Conservation (phyloP, 2,113 vertebrate species). For the Meleagris gallopavo region DNA sequence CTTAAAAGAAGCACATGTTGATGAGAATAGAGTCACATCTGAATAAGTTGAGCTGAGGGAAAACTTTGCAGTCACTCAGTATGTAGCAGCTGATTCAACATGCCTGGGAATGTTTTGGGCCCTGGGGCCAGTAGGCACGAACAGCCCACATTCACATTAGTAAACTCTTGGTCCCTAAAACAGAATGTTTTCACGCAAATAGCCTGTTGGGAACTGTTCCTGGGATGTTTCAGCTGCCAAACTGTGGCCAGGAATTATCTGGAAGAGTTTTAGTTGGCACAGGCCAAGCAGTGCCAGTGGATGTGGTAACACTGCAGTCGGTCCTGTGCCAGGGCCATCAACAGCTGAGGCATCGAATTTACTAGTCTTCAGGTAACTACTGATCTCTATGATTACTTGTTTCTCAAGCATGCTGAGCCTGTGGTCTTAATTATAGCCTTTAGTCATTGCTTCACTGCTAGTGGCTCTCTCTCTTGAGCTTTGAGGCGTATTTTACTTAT, state of each 20-base stretch:
- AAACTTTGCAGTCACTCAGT: neutral
- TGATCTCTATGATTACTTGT: neutral
- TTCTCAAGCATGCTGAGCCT: neutral
- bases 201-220: neutral
- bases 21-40: neutral
- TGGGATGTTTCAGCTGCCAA: neutral
- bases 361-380: neutral
- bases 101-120: neutral
- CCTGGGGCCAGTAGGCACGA: neutral
- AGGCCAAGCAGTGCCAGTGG: neutral
- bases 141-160: neutral
- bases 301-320: fast-evolving
- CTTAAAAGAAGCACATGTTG: neutral
- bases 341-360: neutral
- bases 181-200: neutral
- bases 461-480: neutral
- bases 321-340: fast-evolving
- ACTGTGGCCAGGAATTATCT: neutral
- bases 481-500: neutral
- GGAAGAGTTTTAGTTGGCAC: neutral
- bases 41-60: neutral
- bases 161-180: neutral
- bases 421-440: neutral
- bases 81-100: neutral
- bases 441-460: neutral